A percentile compares a stretch with the other conserved stretches of the same genome.
Conservation (phyloP, 2,888 invertebrate species). For the Azorinus chamasolen region DNA sequence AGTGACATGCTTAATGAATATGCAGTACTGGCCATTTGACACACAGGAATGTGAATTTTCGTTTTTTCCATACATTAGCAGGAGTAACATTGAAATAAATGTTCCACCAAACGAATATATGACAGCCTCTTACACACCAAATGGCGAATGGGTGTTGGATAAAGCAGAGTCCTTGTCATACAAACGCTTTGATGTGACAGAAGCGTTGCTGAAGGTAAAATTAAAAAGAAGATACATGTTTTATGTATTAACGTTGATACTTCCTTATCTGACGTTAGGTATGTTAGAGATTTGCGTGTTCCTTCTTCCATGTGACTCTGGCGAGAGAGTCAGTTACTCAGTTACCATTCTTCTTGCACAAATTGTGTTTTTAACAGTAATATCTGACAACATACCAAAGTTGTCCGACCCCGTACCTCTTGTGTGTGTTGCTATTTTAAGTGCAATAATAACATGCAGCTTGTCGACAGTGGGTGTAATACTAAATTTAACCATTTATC, state of each 20-base stretch:
- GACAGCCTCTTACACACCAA: not conserved
- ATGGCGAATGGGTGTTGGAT: slow-evolving; percentile 11
- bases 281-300: slow-evolving; percentile 12
- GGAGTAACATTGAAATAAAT: not conserved
- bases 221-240: slow-evolving; percentile 2
- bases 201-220: not conserved
- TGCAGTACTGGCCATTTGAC: slow-evolving; percentile 56
- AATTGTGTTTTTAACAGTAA: slow-evolving; percentile 20
- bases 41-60: slow-evolving; percentile 34
- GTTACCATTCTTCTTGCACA: slow-evolving; percentile 21
- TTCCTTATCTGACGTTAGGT: slow-evolving; percentile 2
- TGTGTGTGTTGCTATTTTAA: not conserved
- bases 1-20: slow-evolving; percentile 32
- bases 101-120: not conserved
- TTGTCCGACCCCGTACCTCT: slow-evolving; percentile 16
- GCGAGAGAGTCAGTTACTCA: slow-evolving; percentile 26
- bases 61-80: slow-evolving; percentile 16
- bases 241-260: slow-evolving; percentile 8
- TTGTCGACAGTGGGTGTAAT: not conserved
- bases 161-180: not conserved
- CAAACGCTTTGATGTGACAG: not conserved
- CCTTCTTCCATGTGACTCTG: slow-evolving; percentile 21
- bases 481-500: slow-evolving; percentile 9
- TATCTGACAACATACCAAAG: slow-evolving; percentile 14
- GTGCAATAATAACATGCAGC: not conserved